Base-by-base conservation (phyloP, 2,113 vertebrate species). In the Eira barbara region DNA sequence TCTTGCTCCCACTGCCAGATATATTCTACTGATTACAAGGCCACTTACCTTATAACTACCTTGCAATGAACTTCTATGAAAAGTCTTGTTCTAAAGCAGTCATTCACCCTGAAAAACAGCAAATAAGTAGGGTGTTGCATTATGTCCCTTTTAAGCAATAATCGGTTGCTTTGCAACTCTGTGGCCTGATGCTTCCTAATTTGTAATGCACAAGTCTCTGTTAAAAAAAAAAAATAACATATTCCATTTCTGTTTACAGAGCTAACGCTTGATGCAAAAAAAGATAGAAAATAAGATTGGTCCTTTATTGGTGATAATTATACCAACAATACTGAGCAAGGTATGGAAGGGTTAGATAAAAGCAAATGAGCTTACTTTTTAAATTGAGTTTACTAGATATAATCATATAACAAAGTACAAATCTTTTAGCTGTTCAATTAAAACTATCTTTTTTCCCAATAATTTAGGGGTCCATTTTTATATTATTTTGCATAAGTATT, bases 221-320 rank as follows among this genome's bases (percentile, higher is more conserved):
- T 97, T 47, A 47, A 49, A 86, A 96, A 97, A 97, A 97, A 97
- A 97, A 95, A 97, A 97, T 97, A 97, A 97, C 49, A 90, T 90
- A 90, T 97, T 98, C 97, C 25, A 83, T 97, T 97, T 82, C 74
- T 97, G 82, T 96, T 96, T 79, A 89, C 89, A 96, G 97, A 97
- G 87, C 21, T 95, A 95, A 93, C 0, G 3, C 63, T 31, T 97
- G 91, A 97, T 94, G 76, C 42, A 67, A 95, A 97, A 97, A 91
- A 81, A 90, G 97, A 96, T 95, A 93, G 71, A 92, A 98, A 98
- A 97, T 73, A 97, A 97, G 95, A 97, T 92, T 92, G 94, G 97
- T 42, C 79, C 94, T 98, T 98, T 97, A 98, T 97, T 97, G 97
- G 97, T 93, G 97, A 92, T 96, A 95, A 94, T 98, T 98, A 97